A percentile compares a stretch with the other conserved stretches of the same genome.
phyloP scores from a whole-genome alignment of 2,797 vertebrate genomes.

The Crypturellus tataupa region DNA sequence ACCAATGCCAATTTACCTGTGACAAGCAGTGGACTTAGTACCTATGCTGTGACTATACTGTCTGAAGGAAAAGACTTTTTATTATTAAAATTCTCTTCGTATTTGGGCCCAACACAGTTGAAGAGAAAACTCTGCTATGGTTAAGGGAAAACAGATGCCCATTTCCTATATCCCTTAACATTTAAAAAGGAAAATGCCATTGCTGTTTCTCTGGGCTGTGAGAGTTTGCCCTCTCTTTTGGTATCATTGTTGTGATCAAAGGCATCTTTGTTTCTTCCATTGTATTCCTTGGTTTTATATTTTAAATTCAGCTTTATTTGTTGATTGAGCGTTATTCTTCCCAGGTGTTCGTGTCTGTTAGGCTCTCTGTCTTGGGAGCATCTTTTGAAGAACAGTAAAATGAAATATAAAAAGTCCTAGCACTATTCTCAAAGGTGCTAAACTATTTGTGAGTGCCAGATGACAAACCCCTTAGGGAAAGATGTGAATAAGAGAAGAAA shows the following conservation, averaged over 20 bases:
- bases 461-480: neutral
- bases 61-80: neutral
- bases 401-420: neutral
- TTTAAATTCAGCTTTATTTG: neutral
- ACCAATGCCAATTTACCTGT: neutral
- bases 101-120: neutral
- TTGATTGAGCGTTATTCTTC: neutral
- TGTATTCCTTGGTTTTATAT: neutral
- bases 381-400: neutral
- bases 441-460: neutral
- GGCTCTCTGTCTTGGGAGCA: neutral
- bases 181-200: neutral
- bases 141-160: neutral
- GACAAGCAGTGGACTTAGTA: neutral
- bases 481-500: neutral
- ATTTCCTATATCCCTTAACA: too few species aligned
- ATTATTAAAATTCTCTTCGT: neutral
- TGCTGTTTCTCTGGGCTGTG: neutral
- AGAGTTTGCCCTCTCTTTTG: neutral
- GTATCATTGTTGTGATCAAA: neutral
- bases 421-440: neutral
- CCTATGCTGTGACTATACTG: neutral
- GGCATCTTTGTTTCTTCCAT: neutral
- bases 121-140: neutral
- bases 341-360: neutral